Conservation (phyloP, 2,797 vertebrate genomes). For the Pipistrellus nathusii region DNA sequence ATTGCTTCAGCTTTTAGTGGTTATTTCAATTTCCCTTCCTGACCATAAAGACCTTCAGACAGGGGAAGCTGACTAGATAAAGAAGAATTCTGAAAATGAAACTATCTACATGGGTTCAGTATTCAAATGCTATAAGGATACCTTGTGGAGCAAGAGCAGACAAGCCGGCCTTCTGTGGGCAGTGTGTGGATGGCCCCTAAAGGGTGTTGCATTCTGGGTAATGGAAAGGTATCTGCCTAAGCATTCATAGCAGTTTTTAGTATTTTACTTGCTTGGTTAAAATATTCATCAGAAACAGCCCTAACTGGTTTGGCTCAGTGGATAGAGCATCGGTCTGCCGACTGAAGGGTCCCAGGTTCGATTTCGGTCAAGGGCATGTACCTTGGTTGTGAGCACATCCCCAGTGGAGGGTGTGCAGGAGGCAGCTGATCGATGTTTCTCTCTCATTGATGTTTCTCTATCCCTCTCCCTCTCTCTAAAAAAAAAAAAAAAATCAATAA, state of each 20-base stretch:
- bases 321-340: too few species aligned
- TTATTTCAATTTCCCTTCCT: not conserved
- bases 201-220: not conserved
- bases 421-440: too few species aligned
- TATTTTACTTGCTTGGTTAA: not conserved
- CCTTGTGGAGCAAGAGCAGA: not conserved
- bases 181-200: not conserved
- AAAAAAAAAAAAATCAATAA: too few species aligned
- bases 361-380: too few species aligned
- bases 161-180: not conserved
- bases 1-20: not conserved
- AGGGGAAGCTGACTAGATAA: constrained; percentile 70
- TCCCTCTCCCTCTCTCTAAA: too few species aligned
- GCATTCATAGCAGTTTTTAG: not conserved
- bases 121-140: not conserved
- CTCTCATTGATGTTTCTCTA: too few species aligned
- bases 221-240: not conserved
- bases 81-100: constrained; percentile 26
- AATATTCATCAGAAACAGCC: constrained; percentile 16
- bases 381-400: too few species aligned
- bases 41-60: not conserved
- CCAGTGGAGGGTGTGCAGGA: too few species aligned
- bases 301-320: too few species aligned
- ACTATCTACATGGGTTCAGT: not conserved
- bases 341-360: too few species aligned